Percentiles rank a stretch among this genome's conserved stretches.
Evolutionary conservation across 53 echinoderm and acorn worm species (phyloP).

Genomic region (Stichopus horrens): DNA sequence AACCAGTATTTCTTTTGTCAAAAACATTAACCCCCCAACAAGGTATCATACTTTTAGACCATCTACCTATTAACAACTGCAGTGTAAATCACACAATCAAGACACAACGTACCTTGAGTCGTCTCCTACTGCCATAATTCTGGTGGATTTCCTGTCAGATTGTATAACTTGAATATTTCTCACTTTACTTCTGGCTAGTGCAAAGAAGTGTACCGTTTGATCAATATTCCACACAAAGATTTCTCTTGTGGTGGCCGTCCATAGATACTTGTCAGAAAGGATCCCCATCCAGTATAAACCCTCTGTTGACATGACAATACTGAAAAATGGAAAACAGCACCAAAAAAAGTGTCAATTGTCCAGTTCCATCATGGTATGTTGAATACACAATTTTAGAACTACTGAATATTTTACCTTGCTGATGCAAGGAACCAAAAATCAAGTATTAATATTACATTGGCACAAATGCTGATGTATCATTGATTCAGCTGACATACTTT

Average conservation of each 20-base stretch:
- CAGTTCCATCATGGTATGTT: no score
- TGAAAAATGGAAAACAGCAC: conserved; percentile 19
- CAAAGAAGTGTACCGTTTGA: conserved; percentile 75
- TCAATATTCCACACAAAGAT: conserved; percentile 81
- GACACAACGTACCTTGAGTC: conserved; percentile 74
- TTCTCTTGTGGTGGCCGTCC: conserved; percentile 88
- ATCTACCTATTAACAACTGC: not conserved
- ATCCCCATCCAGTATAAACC: conserved; percentile 96
- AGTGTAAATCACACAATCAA: not conserved
- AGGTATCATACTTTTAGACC: not conserved
- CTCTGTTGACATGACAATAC: conserved; percentile 79
- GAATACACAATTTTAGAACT: no score
- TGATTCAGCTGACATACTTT: no score
- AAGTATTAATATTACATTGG: no score
- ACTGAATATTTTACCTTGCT: no score
- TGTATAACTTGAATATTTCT: conserved; percentile 66
- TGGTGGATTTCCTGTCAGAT: conserved; percentile 68
- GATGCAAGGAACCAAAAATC: no score
- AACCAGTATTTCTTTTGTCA: not conserved
- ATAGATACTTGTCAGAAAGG: conserved; percentile 79
- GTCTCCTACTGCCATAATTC: conserved; percentile 92
- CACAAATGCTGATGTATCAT: no score
- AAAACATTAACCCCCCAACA: not conserved
- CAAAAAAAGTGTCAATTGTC: not conserved
- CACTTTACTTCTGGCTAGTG: conserved; percentile 81